Evolutionary conservation across 2,113 vertebrate genomes (phyloP).

Genomic region (Nothocercus nigrocapillus): DNA sequence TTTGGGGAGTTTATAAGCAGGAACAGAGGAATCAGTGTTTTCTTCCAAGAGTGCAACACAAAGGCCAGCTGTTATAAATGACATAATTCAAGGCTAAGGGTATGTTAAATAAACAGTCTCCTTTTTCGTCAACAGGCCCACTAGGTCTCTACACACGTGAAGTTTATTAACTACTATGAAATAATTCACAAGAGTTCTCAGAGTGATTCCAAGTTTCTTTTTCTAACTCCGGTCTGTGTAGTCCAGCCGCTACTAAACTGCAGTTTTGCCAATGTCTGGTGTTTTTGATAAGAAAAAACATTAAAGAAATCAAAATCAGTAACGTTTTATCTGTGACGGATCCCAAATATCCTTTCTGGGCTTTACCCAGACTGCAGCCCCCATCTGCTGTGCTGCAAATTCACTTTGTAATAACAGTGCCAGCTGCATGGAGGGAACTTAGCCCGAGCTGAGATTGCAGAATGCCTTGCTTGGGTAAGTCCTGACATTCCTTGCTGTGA

Average conservation of each 20-base stretch:
- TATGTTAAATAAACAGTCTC: conserved; percentile 12
- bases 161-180: background rate
- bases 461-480: background rate
- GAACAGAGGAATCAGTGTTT: conserved; percentile 28
- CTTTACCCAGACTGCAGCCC: background rate
- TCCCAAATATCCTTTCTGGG: background rate
- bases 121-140: background rate
- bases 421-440: background rate
- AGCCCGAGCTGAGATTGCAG: background rate
- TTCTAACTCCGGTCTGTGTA: background rate
- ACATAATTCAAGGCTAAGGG: conserved; percentile 15
- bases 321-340: background rate
- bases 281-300: background rate
- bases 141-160: background rate
- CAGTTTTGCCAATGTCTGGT: background rate
- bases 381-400: background rate
- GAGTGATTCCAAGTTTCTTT: background rate
- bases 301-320: background rate
- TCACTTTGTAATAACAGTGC: fast-evolving
- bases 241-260: background rate
- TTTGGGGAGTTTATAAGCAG: background rate
- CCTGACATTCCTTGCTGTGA: background rate
- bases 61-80: conserved; percentile 38
- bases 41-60: background rate
- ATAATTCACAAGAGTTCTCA: background rate